Base-by-base conservation (phyloP, 2,888 invertebrate genomes). In the Scaeva pyrastri region DNA sequence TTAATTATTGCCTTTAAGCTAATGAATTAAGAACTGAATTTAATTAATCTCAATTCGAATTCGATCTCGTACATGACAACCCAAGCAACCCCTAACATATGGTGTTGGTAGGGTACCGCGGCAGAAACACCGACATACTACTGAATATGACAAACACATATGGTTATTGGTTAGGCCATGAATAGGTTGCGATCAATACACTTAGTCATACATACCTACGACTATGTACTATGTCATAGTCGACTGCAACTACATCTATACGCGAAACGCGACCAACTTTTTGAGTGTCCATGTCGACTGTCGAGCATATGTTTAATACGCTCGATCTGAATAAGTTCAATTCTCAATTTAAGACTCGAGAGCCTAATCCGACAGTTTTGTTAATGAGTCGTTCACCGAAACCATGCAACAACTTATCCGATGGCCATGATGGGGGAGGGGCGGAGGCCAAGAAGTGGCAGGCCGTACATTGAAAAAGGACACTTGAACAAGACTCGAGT, bases 401-500 rank as follows among this genome's bases (percentile, higher is more conserved):
- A 14, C 21, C 76, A 80, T 19, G 64, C 74, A 71, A 62, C 78
- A 77, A 66, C 66, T 62, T 62, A 62, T 48, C 11, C 26, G 55
- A 55, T n/a, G n/a, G n/a, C n/a, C n/a, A n/a, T n/a, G n/a, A 68
- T 60, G 76, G 41, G 74, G 11, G n/a, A n/a, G n/a, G n/a, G n/a
- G n/a, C n/a, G n/a, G n/a, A n/a, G n/a, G 19, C 58, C 73, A 81
- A 77, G 81, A 81, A 77, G 81, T 86, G 81, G 43, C 70, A 81
- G 26, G 62, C 74, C 21, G 56, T 76, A 81, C 68, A 80, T 81
- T 14, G 56, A 60, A 77, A 77, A 81, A 86, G 81, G 85, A 85
- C 73, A 86, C 85, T 86, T 81, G 81, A 86, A 81, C 81, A 77
- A 48, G 81, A 43, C 70, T 77, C 76, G 76, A 81, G 76, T 81